Evolutionary conservation across 1,140 invertebrate genomes (phyloP).

Genomic region (Sitophilus oryzae): DNA sequence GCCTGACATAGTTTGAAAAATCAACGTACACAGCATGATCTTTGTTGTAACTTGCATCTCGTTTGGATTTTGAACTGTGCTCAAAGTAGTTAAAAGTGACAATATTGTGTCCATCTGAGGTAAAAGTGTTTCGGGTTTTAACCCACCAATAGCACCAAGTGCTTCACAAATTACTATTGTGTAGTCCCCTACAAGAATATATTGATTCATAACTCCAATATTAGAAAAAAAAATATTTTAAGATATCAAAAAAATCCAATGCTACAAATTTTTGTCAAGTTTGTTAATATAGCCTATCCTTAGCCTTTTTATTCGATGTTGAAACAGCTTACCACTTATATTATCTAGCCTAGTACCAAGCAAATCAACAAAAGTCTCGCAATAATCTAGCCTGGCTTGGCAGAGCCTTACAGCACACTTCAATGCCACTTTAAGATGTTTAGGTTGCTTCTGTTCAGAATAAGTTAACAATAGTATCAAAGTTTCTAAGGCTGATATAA

Average conservation of each 20-base stretch:
- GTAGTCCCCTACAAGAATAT: constrained; percentile 33
- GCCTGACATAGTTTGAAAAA: constrained; percentile 75
- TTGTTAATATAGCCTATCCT: background rate
- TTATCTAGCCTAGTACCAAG: constrained; percentile 53
- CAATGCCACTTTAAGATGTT: constrained; percentile 58
- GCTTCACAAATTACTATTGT: constrained; percentile 50
- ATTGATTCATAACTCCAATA: background rate
- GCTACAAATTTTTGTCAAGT: background rate
- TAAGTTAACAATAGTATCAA: constrained; percentile 58
- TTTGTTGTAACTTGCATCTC: constrained; percentile 38
- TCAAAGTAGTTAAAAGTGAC: constrained; percentile 43
- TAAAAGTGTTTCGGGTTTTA: constrained; percentile 54
- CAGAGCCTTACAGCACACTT: constrained; percentile 66
- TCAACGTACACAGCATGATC: constrained; percentile 69
- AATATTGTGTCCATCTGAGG: constrained; percentile 54
- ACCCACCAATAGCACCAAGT: constrained; percentile 66
- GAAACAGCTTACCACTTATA: constrained; percentile 32
- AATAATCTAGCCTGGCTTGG: constrained; percentile 53
- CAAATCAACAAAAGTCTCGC: constrained; percentile 58
- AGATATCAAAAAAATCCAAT: background rate
- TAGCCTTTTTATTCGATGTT: background rate
- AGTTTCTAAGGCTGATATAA: constrained; percentile 62
- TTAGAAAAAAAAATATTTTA: constrained; percentile 10
- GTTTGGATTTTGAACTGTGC: constrained; percentile 27
- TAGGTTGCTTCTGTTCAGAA: constrained; percentile 47